Conservation (phyloP, 2,113 vertebrate species). For the Neodon shergylaensis region DNA sequence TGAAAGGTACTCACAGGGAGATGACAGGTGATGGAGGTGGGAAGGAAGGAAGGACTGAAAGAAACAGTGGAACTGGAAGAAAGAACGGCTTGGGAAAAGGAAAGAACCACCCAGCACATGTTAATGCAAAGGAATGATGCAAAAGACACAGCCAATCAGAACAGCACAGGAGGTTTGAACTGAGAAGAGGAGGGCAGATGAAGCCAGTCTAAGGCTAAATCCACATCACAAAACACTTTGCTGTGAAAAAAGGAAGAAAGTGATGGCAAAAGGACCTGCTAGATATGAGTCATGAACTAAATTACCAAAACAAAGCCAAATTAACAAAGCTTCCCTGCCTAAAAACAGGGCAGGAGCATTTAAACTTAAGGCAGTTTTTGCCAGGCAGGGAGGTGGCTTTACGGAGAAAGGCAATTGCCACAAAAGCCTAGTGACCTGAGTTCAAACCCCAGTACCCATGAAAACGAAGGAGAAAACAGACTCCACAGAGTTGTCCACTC, state of each 20-base stretch:
- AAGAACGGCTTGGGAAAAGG: not conserved
- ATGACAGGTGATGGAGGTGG: not conserved
- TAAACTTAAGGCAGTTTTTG: conserved; percentile 19
- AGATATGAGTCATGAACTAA: not conserved
- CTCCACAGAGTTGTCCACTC: not conserved
- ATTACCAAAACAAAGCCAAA: not conserved
- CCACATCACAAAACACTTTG: not conserved
- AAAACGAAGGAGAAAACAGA: not conserved
- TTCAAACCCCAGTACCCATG: not conserved
- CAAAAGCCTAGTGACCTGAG: not conserved
- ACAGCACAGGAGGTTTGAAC: not conserved
- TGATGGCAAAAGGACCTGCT: not conserved
- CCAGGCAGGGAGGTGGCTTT: not conserved
- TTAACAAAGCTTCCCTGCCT: not conserved
- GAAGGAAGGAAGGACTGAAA: conserved; percentile 14
- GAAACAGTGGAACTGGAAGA: not conserved
- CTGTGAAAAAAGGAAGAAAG: conserved; percentile 6
- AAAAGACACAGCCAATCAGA: not conserved
- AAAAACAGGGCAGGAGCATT: not conserved
- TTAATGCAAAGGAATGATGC: conserved; percentile 10
- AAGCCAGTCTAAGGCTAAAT: not conserved
- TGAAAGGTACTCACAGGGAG: not conserved
- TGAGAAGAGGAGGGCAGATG: not conserved
- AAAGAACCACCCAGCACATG: not conserved
- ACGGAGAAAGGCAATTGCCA: not conserved